Conservation (phyloP, 2,888 invertebrate species). For the Oscheius sp. region DNA sequence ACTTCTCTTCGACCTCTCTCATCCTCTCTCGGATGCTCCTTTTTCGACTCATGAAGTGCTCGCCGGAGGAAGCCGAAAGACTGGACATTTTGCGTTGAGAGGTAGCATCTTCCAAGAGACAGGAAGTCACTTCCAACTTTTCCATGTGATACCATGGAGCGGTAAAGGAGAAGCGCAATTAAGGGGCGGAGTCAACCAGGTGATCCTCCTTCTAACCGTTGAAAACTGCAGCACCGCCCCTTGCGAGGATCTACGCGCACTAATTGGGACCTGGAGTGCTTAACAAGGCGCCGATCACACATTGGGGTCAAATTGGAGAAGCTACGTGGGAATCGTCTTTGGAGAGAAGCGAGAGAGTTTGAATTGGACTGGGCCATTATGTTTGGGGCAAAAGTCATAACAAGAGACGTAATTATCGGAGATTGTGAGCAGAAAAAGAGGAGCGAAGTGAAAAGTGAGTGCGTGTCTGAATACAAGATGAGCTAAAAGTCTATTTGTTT, state of each 20-base stretch:
- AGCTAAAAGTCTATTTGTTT: neutral
- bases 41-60: slow-evolving; percentile 48
- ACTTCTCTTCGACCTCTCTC: slow-evolving; percentile 44
- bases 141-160: slow-evolving; percentile 15
- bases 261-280: neutral
- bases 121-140: slow-evolving; percentile 28
- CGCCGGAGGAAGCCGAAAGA: slow-evolving; percentile 21
- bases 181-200: slow-evolving; percentile 21
- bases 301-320: slow-evolving; percentile 17
- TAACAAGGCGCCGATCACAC: neutral
- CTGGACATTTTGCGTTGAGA: slow-evolving; percentile 24
- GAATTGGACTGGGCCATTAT: no score
- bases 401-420: no score
- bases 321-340: slow-evolving; percentile 25
- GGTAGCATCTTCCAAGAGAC: slow-evolving; percentile 22
- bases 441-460: no score
- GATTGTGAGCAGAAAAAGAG: no score
- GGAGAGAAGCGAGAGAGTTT: no score
- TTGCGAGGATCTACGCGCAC: neutral
- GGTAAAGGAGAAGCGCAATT: neutral
- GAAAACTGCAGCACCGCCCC: no score
- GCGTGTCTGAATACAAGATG: no score
- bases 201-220: neutral
- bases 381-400: no score
- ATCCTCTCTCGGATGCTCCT: slow-evolving; percentile 50